These are phyloP conservation scores for Trichoplusia ni DNA, from an alignment of 1,140 invertebrate species.

Conservation along the genomic window DNA sequence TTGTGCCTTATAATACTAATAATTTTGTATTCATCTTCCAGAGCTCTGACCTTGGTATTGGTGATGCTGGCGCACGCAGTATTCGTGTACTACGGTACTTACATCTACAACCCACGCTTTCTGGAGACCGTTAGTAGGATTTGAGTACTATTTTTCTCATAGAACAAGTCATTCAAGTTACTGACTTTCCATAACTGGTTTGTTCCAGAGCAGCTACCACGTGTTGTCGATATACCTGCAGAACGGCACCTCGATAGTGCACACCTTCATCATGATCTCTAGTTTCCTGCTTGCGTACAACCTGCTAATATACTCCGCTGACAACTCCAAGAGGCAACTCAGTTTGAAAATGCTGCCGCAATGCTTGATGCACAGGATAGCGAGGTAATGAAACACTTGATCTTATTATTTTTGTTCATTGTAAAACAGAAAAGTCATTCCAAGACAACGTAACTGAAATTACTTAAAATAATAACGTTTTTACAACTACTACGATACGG, in stretches of 20 bases:
- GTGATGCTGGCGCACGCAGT: conserved; percentile 37
- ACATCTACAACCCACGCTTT: conserved; percentile 33
- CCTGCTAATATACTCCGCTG: conserved; percentile 42
- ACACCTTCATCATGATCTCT: conserved; percentile 36
- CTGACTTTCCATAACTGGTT: not conserved
- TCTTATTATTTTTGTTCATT: not conserved
- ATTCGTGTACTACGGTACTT: conserved; percentile 21
- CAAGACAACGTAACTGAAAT: too few species aligned
- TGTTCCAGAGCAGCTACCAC: conserved; percentile 12
- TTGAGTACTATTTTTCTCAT: not conserved
- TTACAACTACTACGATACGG: too few species aligned
- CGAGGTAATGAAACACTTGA: conserved; percentile 44
- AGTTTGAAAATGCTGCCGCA: conserved; percentile 40
- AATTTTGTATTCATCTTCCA: too few species aligned
- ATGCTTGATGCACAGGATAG: conserved; percentile 45
- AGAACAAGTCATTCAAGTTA: too few species aligned
- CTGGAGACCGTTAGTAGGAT: conserved; percentile 28
- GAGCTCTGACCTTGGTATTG: conserved; percentile 19
- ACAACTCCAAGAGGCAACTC: conserved; percentile 39
- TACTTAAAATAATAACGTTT: too few species aligned
- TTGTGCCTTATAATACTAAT: too few species aligned
- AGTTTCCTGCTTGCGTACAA: conserved; percentile 40
- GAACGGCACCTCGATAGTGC: conserved; percentile 36
- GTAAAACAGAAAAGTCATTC: too few species aligned
- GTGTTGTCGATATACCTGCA: conserved; percentile 19